phyloP scores from a whole-genome alignment of 2,797 vertebrate genomes.

The Leuciscus waleckii region DNA sequence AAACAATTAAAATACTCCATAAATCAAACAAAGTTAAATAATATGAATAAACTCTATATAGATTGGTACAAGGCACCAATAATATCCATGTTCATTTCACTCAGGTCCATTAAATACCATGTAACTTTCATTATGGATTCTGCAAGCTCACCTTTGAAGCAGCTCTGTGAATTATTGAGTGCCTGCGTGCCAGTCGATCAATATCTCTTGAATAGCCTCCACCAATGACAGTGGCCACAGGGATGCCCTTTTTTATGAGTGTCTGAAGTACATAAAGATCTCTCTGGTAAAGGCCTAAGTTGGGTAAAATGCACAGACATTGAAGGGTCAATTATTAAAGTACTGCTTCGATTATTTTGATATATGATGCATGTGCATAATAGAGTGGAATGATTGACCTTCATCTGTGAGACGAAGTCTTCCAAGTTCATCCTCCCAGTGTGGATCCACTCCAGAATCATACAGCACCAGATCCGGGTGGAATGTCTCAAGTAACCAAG shows the following conservation, averaged over 20 bases:
- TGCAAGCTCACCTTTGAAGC: slow-evolving; percentile 65
- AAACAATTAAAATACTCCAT: not conserved
- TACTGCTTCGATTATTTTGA: not conserved
- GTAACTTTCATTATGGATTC: not conserved
- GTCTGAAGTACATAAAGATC: slow-evolving; percentile 74
- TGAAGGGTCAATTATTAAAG: not conserved
- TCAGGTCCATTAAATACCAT: not conserved
- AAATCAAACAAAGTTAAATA: not conserved
- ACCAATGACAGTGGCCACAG: slow-evolving; percentile 71
- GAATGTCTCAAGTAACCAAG: slow-evolving; percentile 70
- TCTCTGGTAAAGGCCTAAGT: slow-evolving; percentile 69
- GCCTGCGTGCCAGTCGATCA: slow-evolving; percentile 69
- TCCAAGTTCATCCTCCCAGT: slow-evolving; percentile 72
- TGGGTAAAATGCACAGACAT: not conserved
- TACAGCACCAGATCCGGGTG: slow-evolving; percentile 72
- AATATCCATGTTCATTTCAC: not conserved
- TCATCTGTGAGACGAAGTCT: slow-evolving; percentile 71
- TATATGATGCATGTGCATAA: not conserved
- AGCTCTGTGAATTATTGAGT: slow-evolving; percentile 75
- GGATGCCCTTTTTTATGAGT: slow-evolving; percentile 65
- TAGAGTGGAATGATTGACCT: slow-evolving; percentile 53
- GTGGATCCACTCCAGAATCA: slow-evolving; percentile 74
- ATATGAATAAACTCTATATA: not conserved
- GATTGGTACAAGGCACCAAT: not conserved
- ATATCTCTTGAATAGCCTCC: slow-evolving; percentile 73